These are phyloP conservation scores for Odontomyia ornata DNA, from an alignment of 2,888 invertebrate species.

Conservation along the genomic window DNA sequence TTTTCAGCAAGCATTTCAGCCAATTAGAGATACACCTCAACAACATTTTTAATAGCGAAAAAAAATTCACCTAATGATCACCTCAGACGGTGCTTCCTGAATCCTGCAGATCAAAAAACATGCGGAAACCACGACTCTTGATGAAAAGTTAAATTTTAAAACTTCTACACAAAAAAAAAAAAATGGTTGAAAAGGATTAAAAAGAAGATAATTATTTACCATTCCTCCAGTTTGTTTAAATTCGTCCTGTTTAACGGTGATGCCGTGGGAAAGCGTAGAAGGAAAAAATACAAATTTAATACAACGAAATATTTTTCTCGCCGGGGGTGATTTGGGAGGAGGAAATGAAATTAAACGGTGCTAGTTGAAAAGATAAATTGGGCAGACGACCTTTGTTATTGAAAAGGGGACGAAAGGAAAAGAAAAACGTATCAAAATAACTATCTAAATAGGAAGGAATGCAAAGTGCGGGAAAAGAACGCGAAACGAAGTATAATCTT, in stretches of 20 bases:
- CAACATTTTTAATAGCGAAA: neutral
- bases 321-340: constrained; percentile 3
- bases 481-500: neutral
- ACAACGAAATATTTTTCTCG: neutral
- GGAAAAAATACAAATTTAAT: constrained; percentile 14
- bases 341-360: neutral
- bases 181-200: constrained; percentile 9
- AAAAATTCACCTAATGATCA: constrained; percentile 6
- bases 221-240: constrained; percentile 15
- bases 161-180: neutral
- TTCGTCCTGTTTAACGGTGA: constrained; percentile 20
- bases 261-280: constrained; percentile 21
- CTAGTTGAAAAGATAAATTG: neutral
- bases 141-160: neutral
- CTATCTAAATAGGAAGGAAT: neutral
- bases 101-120: neutral
- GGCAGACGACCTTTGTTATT: neutral
- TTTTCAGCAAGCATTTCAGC: neutral
- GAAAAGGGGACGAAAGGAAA: neutral
- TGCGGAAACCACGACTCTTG: neutral
- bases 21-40: constrained; percentile 30
- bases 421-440: neutral
- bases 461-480: neutral
- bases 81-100: neutral
- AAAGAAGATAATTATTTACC: constrained; percentile 21